These are phyloP conservation scores for Solea senegalensis DNA, from an alignment of 2,113 vertebrate species.

Conservation along the genomic window DNA sequence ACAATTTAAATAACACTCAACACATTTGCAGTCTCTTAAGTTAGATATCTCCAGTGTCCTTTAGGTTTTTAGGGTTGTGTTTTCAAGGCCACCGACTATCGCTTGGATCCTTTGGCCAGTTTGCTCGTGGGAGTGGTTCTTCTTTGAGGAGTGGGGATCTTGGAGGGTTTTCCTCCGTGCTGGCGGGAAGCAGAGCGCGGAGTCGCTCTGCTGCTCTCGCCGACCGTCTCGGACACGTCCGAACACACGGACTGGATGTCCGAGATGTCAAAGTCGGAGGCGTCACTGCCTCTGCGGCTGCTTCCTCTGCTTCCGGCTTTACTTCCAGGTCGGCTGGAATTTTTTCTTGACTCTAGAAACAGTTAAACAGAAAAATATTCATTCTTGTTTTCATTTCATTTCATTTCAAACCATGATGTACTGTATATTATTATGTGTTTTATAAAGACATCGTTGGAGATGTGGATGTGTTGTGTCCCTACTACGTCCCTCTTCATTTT, in stretches of 20 bases:
- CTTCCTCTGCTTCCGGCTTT: constrained; percentile 97
- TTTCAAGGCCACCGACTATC: constrained; percentile 87
- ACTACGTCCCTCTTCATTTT: too few relatives aligned
- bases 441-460: too few relatives aligned
- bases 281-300: constrained; percentile 95
- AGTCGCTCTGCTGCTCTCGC: constrained; percentile 81
- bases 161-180: constrained; percentile 89
- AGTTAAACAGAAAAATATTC: not conserved
- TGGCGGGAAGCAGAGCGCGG: constrained; percentile 88
- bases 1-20: constrained; percentile 91
- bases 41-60: constrained; percentile 75
- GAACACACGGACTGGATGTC: constrained; percentile 98
- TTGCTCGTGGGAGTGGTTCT: constrained; percentile 88
- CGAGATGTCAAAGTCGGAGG: constrained; percentile 98
- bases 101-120: constrained; percentile 90
- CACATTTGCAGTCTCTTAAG: constrained; percentile 81
- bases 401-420: too few relatives aligned
- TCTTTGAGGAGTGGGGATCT: constrained; percentile 95
- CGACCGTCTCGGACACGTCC: constrained; percentile 89
- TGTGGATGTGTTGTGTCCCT: too few relatives aligned
- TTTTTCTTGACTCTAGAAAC: constrained; percentile 84
- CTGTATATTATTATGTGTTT: too few relatives aligned
- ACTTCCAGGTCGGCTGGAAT: constrained; percentile 91
- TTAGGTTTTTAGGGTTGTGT: constrained; percentile 51
- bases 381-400: too few relatives aligned